Percentiles rank a stretch among this genome's conserved stretches.
Conservation (phyloP, 2,888 invertebrate species). For the Agelastica alni region DNA sequence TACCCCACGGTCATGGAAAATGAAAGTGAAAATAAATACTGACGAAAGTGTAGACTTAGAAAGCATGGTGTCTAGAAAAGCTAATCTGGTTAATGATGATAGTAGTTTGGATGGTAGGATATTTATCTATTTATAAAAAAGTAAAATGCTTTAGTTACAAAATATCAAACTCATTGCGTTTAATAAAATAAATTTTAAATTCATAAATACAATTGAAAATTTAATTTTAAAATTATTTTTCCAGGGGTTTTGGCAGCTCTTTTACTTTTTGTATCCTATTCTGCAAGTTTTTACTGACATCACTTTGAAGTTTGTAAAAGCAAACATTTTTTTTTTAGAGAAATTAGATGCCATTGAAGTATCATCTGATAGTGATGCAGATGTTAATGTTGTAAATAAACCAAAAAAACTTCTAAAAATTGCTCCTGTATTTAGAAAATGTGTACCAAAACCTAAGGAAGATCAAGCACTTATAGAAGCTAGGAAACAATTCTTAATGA, state of each 20-base stretch:
- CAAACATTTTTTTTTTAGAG: neutral
- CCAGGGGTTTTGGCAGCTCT: neutral
- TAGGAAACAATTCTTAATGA: conserved; percentile 70
- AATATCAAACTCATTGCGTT: too few species aligned
- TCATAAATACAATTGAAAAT: too few species aligned
- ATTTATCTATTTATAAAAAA: too few species aligned
- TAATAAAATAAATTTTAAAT: too few species aligned
- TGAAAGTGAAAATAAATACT: conserved; percentile 34
- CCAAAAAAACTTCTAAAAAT: conserved; percentile 56
- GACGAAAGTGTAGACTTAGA: conserved; percentile 27
- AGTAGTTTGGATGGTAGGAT: too few species aligned
- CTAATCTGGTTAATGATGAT: too few species aligned
- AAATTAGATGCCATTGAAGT: neutral
- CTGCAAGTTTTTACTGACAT: too few species aligned
- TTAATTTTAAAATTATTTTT: too few species aligned
- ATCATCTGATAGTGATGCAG: conserved; percentile 33
- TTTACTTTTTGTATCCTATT: neutral
- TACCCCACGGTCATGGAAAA: conserved; percentile 35
- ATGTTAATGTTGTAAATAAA: conserved; percentile 17
- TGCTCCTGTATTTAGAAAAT: conserved; percentile 71
- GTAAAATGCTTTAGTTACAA: too few species aligned
- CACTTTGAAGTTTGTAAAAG: neutral
- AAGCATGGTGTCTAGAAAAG: too few species aligned
- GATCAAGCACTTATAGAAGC: conserved; percentile 66
- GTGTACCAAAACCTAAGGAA: conserved; percentile 60